These are phyloP conservation scores for Eurytoma californica DNA, from an alignment of 2,888 invertebrate species.

Conservation along the genomic window DNA sequence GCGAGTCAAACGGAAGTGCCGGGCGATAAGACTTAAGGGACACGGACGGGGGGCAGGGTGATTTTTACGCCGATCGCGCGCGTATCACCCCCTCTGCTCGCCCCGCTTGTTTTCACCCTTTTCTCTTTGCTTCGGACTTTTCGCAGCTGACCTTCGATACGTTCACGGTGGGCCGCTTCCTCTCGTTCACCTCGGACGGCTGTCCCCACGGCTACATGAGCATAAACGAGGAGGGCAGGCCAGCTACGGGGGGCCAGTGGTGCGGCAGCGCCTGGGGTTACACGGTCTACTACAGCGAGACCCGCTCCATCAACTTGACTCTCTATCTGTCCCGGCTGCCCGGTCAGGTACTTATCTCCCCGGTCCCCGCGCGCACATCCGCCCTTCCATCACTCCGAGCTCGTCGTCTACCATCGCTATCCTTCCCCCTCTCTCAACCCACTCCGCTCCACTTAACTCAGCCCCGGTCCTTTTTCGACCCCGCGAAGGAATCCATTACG, in stretches of 20 bases:
- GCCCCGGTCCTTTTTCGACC: neutral
- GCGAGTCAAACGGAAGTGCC: too few relatives aligned
- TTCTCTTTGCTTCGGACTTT: neutral
- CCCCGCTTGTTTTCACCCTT: neutral
- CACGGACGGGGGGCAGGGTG: too few relatives aligned
- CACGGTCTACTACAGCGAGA: constrained; percentile 90
- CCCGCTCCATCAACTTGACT: constrained; percentile 86
- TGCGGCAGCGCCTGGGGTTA: constrained; percentile 90
- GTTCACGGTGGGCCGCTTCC: constrained; percentile 88
- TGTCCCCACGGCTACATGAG: constrained; percentile 90
- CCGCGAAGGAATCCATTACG: too few relatives aligned
- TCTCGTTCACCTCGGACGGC: constrained; percentile 85
- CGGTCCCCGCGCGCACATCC: neutral
- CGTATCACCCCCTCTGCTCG: neutral
- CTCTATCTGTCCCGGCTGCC: constrained; percentile 82
- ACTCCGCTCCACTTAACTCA: too few relatives aligned
- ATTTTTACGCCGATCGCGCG: too few relatives aligned
- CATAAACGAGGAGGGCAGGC: constrained; percentile 84
- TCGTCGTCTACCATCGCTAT: neutral
- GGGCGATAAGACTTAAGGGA: too few relatives aligned
- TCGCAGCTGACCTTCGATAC: constrained; percentile 88
- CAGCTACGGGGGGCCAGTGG: constrained; percentile 86
- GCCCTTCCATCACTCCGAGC: neutral
- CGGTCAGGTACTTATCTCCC: constrained; percentile 80
- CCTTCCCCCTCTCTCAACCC: neutral